Evolutionary conservation across 1,140 invertebrate species (phyloP).

Genomic region (Drosophila lacertosa): DNA sequence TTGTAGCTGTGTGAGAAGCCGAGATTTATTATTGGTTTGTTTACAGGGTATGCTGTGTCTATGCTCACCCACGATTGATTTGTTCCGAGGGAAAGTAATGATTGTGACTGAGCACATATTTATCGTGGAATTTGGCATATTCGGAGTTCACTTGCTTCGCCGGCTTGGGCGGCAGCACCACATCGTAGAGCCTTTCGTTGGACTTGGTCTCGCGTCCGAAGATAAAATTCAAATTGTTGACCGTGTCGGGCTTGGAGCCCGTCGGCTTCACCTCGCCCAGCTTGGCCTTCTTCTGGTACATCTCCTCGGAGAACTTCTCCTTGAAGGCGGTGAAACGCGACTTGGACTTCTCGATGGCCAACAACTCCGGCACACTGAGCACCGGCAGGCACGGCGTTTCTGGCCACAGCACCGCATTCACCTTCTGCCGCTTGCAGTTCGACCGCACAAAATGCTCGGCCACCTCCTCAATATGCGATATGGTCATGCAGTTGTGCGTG

Average conservation of each 20-base stretch:
- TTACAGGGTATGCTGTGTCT: too few species aligned
- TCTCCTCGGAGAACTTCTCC: constrained; percentile 70
- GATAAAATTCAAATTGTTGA: constrained; percentile 59
- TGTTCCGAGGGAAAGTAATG: constrained; percentile 73
- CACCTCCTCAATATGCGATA: constrained; percentile 45
- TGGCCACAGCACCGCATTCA: constrained; percentile 3
- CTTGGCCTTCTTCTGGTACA: constrained; percentile 56
- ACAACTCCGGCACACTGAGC: constrained; percentile 39
- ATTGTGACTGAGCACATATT: constrained; percentile 68
- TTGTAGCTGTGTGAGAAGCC: constrained; percentile 58
- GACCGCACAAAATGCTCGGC: constrained; percentile 43
- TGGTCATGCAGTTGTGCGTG: constrained; percentile 18
- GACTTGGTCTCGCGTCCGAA: constrained; percentile 43
- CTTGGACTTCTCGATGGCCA: constrained; percentile 56
- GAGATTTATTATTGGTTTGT: too few species aligned
- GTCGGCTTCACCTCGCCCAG: constrained; percentile 51
- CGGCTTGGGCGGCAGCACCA: constrained; percentile 58
- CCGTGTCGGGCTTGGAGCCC: constrained; percentile 56
- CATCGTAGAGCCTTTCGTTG: constrained; percentile 34
- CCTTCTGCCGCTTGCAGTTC: constrained; percentile 27
- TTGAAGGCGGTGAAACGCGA: constrained; percentile 66
- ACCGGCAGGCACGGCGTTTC: constrained; percentile 25
- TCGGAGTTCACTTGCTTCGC: constrained; percentile 61
- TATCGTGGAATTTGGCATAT: constrained; percentile 53
- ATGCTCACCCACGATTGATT: constrained; percentile 58